These are phyloP conservation scores for Hiodon tergisus DNA, from an alignment of 2,113 vertebrate species.

Conservation along the genomic window DNA sequence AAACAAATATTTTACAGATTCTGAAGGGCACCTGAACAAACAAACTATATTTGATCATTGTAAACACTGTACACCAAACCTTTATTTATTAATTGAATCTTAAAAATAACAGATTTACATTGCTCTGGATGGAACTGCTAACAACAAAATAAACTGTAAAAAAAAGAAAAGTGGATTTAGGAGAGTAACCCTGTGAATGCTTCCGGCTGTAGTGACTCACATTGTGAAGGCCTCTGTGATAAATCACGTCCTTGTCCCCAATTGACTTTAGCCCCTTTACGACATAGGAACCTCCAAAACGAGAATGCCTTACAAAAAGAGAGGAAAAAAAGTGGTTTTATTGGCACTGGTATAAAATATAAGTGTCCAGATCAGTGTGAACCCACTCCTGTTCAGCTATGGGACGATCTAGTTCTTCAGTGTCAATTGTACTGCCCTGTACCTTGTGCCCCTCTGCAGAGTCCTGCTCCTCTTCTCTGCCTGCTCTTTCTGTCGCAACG, in stretches of 20 bases:
- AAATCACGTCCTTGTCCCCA: slow-evolving; percentile 80
- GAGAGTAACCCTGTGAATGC: neutral
- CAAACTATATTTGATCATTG: no score
- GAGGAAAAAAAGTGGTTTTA: neutral
- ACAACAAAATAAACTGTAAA: neutral
- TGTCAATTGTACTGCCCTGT: neutral
- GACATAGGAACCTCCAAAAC: slow-evolving; percentile 85
- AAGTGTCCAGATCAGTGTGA: neutral
- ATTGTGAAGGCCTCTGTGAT: slow-evolving; percentile 84
- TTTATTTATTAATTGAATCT: no score
- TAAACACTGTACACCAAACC: no score
- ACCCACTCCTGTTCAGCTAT: neutral
- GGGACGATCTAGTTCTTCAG: neutral
- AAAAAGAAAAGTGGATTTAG: neutral
- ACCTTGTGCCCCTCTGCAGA: slow-evolving; percentile 78
- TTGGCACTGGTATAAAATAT: neutral
- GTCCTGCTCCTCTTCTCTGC: slow-evolving; percentile 71
- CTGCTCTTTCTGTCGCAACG: slow-evolving; percentile 72
- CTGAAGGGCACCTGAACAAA: no score
- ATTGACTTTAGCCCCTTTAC: slow-evolving; percentile 86
- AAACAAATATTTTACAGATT: no score
- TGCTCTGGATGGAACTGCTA: no score
- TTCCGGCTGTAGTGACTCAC: slow-evolving; percentile 56
- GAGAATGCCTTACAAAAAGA: slow-evolving; percentile 72
- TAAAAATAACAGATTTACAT: no score